Base-by-base conservation (phyloP, 2,113 vertebrate genomes). In the Polypterus bichir region DNA sequence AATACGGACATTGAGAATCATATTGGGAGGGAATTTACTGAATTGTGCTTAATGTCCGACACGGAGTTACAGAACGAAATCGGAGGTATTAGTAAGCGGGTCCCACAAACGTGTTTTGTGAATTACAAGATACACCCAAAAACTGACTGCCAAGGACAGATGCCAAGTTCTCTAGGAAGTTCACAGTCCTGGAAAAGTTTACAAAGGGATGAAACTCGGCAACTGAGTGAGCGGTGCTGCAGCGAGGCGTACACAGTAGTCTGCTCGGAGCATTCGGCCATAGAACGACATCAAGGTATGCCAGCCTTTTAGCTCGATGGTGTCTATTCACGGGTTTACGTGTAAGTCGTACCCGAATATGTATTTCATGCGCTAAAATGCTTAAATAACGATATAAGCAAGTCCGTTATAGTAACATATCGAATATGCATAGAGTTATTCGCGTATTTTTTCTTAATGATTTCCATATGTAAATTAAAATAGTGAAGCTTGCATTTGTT, bases 161-260 rank as follows among this genome's bases (percentile, higher is more conserved):
- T 46, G 48, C 64, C 46, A 49, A 64, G 49, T 44, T 27, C 49
- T 10, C 46, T n/a, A 46, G 64, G 57, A 56, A 64, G 58, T 46
- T 7, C 3, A 7, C 61, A 62, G 62, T 63, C 52, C 44, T 51
- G 61, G 7, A 10, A 66, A 4, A 66, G 65, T 6, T 59, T 59
- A 27, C 57, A 63, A 47, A 58, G 63, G 45, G 52, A 59, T 5
- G 69, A 69, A 4, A 61, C 62, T 47, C 47, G 63, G 27, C 63
- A 59, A 47, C 49, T 65, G 3, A 68, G 69, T 51, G 63, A 64
- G 47, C 61, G 75, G 3, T 60, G 59, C 46, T 63, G 48, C 60
- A 67, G 62, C 4, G 72, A 73, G 11, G 73, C 77, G 54, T 61
- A 66, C 10, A 66, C 71, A 8, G 68, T 60, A 59, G 71, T 71